These are phyloP conservation scores for Betta splendens DNA, from an alignment of 2,797 vertebrate species.

Conservation along the genomic window DNA sequence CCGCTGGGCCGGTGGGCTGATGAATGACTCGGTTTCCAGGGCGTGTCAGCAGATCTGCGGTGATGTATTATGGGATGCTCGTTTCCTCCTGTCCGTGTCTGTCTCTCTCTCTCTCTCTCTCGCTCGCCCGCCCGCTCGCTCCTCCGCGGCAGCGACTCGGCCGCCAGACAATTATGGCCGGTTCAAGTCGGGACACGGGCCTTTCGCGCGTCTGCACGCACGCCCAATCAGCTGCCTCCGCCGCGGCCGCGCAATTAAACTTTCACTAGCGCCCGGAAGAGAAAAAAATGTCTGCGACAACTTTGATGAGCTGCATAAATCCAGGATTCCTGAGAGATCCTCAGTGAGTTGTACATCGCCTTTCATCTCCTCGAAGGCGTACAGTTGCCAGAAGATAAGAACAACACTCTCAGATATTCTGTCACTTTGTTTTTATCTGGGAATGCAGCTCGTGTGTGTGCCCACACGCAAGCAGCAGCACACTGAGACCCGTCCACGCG, in stretches of 20 bases:
- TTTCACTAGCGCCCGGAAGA: slow-evolving; percentile 43
- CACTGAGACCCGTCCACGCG: slow-evolving; percentile 45
- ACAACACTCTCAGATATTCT: slow-evolving; percentile 54
- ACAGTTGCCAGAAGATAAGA: slow-evolving; percentile 63
- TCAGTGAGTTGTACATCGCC: slow-evolving; percentile 27
- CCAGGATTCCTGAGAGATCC: slow-evolving; percentile 53
- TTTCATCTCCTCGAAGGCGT: slow-evolving; percentile 61
- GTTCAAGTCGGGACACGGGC: slow-evolving; percentile 61
- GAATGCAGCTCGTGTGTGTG: slow-evolving; percentile 26
- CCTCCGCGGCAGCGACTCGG: slow-evolving; percentile 36
- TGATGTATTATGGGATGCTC: slow-evolving; percentile 67
- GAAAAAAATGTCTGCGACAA: slow-evolving; percentile 34
- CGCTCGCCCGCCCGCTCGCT: slow-evolving; percentile 33
- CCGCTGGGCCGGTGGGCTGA: slow-evolving; percentile 48
- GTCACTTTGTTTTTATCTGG: slow-evolving; percentile 59
- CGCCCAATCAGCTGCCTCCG: slow-evolving; percentile 55
- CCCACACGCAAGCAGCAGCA: slow-evolving; percentile 24
- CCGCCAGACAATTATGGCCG: slow-evolving; percentile 53
- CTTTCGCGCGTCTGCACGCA: slow-evolving; percentile 49
- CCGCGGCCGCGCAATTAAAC: slow-evolving; percentile 60
- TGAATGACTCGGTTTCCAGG: slow-evolving; percentile 55
- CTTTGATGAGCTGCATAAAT: slow-evolving; percentile 53
- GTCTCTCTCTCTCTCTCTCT: too few species aligned
- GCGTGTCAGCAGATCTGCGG: slow-evolving; percentile 71
- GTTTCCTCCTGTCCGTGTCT: slow-evolving; percentile 61